phyloP scores from a whole-genome alignment of 1,140 invertebrate genomes.

The Neodiprion lecontei region DNA sequence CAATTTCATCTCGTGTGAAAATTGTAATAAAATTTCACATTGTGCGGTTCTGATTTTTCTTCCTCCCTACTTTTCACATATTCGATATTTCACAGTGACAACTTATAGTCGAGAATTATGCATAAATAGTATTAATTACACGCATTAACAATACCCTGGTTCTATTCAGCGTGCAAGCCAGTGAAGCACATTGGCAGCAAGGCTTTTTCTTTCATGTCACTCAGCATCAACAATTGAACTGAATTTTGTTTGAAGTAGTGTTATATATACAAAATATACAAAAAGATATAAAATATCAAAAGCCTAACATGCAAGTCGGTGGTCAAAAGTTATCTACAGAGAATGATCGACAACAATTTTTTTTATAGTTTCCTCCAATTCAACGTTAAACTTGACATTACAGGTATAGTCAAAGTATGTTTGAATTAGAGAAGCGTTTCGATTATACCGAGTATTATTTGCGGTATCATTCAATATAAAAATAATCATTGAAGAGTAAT shows the following conservation, averaged over 20 bases:
- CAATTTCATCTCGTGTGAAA: no score
- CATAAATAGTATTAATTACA: neutral
- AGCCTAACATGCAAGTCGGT: neutral
- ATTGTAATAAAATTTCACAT: neutral
- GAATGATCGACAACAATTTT: no score
- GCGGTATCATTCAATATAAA: no score
- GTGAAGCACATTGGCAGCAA: neutral
- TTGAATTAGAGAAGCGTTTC: no score
- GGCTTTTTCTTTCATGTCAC: neutral
- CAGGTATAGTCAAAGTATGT: no score
- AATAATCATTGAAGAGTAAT: no score
- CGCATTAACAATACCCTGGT: neutral
- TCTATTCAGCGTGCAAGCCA: constrained; percentile 6
- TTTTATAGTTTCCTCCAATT: no score
- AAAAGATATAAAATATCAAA: neutral
- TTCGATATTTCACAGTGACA: neutral
- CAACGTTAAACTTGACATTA: no score
- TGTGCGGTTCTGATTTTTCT: constrained; percentile 5
- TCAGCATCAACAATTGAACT: neutral
- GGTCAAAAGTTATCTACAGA: no score
- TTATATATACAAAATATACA: neutral
- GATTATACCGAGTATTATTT: no score
- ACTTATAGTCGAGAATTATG: neutral
- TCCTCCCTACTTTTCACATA: neutral
- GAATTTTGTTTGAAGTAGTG: no score